Base-by-base conservation (phyloP, 2,888 invertebrate genomes). In the Harmothoe impar region DNA sequence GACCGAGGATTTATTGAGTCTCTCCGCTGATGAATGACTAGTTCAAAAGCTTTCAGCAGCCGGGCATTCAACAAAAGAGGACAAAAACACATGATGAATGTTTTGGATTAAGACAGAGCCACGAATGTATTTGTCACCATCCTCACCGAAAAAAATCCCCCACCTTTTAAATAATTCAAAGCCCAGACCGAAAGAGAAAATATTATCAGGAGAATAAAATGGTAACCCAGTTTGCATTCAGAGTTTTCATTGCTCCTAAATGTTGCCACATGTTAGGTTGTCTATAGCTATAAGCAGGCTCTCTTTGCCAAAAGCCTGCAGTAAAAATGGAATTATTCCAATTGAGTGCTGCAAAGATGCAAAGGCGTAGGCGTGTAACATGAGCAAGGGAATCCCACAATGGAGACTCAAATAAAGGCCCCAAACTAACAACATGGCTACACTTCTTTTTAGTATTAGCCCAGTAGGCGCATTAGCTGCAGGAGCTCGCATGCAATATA, bases 41-140 rank as follows among this genome's bases (percentile, higher is more conserved):
- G 72, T 72, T 72, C 72, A 72, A 72, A 72, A 72, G 72, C 72
- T 72, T 72, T 72, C 72, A 72, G 72, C 72, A 29, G 29, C 25
- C n/a, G 3, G 31, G 29, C 72, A 15, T n/a, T 72, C 72, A n/a
- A 29, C 72, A 72, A 72, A 72, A 72, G 72, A 17, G 72, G 15
- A 29, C 20, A 72, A 29, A 29, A 29, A 25, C 31, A 25, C n/a
- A 72, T 72, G 72, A 72, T 72, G 72, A 72, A 72, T 72, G 72
- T 29, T 72, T 29, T 29, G 72, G 72, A 72, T 72, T 72, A 72
- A 72, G 72, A 29, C 29, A 29, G 20, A 29, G 72, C 29, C 72
- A 25, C 29, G 29, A 43, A 23, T 7, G 29, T 72, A 72, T 72
- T 72, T 72, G 72, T 72, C 72, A 29, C 72, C 15, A 72, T 72